Percentiles rank a stretch among this genome's conserved stretches.
Conservation (phyloP, 2,888 invertebrate species). For the Ectobius pallidus region DNA sequence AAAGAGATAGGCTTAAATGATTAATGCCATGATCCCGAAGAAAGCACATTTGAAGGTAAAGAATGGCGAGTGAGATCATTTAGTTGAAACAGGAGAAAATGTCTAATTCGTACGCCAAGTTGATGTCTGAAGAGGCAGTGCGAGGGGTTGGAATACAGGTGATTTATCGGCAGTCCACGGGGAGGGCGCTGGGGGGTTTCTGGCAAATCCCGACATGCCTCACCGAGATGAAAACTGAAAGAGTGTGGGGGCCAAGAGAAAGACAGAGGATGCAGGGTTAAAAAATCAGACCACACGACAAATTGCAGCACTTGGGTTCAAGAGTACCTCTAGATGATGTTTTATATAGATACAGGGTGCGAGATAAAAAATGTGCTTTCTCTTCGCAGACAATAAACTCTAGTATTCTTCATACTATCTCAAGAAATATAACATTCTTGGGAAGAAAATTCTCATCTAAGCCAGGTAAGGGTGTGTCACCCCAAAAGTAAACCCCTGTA, state of each 20-base stretch:
- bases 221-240: conserved; percentile 29
- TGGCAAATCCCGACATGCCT: conserved; percentile 27
- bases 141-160: conserved; percentile 2
- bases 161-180: conserved; percentile 25
- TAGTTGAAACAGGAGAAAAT: background rate
- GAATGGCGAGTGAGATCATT: background rate
- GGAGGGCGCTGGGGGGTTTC: conserved; percentile 3
- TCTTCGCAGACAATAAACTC: background rate
- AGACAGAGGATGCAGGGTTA: background rate
- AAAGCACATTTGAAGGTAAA: no score
- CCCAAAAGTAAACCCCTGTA: no score
- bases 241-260: conserved; percentile 7
- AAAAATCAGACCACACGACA: conserved; percentile 13
- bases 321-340: conserved; percentile 5
- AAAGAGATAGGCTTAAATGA: no score
- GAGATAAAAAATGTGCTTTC: background rate
- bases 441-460: no score
- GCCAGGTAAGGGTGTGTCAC: no score
- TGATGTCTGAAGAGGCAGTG: background rate
- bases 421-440: background rate
- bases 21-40: no score
- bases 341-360: conserved; percentile 14
- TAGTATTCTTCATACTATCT: background rate
- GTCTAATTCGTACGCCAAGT: background rate
- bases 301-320: conserved; percentile 22